A percentile compares a stretch with the other conserved stretches of the same genome.
phyloP scores from a whole-genome alignment of 2,888 invertebrate genomes.

The Perizoma flavofasciatum region DNA sequence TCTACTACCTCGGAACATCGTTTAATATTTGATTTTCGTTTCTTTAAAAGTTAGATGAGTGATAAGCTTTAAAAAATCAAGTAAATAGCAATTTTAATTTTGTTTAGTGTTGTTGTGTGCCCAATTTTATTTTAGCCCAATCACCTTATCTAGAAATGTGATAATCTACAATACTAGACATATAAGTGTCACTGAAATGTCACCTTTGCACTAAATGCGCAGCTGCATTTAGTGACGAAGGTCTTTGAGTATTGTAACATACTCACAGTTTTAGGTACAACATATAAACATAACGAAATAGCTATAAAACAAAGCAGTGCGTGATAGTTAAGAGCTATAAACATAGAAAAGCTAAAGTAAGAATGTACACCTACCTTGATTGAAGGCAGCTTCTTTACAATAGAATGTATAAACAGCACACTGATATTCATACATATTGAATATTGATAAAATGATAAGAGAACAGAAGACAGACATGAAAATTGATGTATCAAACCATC shows the following conservation, averaged over 20 bases:
- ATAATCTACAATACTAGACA: background rate
- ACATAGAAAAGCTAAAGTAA: constrained; percentile 52
- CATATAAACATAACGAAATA: constrained; percentile 23
- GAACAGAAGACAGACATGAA: constrained; percentile 56
- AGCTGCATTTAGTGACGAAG: background rate
- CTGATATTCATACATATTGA: constrained; percentile 37
- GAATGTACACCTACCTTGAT: constrained; percentile 68
- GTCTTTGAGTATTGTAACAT: background rate
- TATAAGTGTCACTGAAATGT: no score
- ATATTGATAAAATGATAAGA: constrained; percentile 37
- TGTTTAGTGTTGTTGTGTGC: constrained; percentile 21
- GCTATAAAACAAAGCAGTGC: constrained; percentile 41
- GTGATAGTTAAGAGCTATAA: constrained; percentile 48
- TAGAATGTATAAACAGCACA: constrained; percentile 43
- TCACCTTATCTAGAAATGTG: constrained; percentile 15
- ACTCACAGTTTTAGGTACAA: constrained; percentile 17
- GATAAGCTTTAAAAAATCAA: constrained; percentile 10
- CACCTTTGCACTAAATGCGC: background rate
- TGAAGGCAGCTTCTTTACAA: constrained; percentile 59
- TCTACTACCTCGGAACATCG: constrained; percentile 8
- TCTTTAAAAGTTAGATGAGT: constrained; percentile 12
- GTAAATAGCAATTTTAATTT: constrained; percentile 16
- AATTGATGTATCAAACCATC: constrained; percentile 79
- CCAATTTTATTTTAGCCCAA: constrained; percentile 22
- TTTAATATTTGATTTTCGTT: constrained; percentile 11